phyloP scores from a whole-genome alignment of 1,140 invertebrate genomes.

The Physella acuta region DNA sequence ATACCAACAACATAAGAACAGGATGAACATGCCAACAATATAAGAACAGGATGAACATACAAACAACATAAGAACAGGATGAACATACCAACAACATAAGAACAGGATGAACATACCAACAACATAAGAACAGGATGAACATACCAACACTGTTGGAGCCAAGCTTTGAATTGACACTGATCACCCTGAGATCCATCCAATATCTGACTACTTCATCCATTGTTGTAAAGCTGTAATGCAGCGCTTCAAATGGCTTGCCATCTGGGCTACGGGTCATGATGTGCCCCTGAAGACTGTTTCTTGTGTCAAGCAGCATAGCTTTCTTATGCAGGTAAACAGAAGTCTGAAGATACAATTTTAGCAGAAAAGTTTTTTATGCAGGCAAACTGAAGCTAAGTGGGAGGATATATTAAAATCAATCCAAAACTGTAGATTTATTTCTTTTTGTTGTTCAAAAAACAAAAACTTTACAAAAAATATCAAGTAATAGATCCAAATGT shows the following conservation, averaged over 20 bases:
- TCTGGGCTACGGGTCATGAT: constrained; percentile 63
- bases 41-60: too few relatives aligned
- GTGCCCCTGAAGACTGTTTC: constrained; percentile 67
- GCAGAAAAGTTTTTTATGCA: too few relatives aligned
- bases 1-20: too few relatives aligned
- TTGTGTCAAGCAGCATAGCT: constrained; percentile 70
- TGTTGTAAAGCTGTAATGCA: constrained; percentile 65
- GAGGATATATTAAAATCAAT: too few relatives aligned
- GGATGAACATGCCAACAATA: constrained; percentile 25
- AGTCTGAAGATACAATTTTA: constrained; percentile 57
- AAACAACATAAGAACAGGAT: background rate
- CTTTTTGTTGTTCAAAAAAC: too few relatives aligned
- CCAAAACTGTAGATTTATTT: too few relatives aligned
- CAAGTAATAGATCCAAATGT: too few relatives aligned
- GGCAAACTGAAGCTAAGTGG: too few relatives aligned
- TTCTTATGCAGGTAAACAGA: constrained; percentile 73
- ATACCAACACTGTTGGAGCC: constrained; percentile 58
- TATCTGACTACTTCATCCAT: constrained; percentile 69
- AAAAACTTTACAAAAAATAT: too few relatives aligned
- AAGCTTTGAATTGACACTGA: constrained; percentile 70
- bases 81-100: constrained; percentile 43
- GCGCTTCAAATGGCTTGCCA: constrained; percentile 62
- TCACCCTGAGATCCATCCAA: constrained; percentile 73
- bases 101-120: constrained; percentile 41
- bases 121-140: constrained; percentile 1